These are phyloP conservation scores for Pseudococcus jackbeardsleyi DNA, from an alignment of 2,888 invertebrate genomes.

Conservation along the genomic window DNA sequence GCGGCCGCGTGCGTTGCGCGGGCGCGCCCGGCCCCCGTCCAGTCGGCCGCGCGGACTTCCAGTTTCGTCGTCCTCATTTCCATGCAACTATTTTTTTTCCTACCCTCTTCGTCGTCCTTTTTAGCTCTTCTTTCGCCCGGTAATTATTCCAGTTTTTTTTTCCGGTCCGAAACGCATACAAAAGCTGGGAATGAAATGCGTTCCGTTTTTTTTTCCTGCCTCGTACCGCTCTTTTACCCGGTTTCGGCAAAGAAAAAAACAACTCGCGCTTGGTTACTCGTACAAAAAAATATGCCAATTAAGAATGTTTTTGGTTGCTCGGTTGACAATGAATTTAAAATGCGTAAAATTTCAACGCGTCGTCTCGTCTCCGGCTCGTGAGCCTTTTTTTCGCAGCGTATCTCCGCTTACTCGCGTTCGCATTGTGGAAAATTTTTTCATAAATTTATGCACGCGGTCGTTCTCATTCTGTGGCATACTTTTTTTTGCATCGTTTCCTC, in stretches of 20 bases:
- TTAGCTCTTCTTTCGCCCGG: neutral
- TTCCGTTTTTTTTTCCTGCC: neutral
- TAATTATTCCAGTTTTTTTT: slow-evolving; percentile 43
- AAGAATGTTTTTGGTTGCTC: slow-evolving; percentile 24
- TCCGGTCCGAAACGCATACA: slow-evolving; percentile 21
- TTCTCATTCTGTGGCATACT: too few species aligned
- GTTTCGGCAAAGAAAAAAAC: neutral
- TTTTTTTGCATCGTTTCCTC: too few species aligned
- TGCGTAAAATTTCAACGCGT: slow-evolving; percentile 11
- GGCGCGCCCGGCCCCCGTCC: too few species aligned
- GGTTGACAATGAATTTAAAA: slow-evolving; percentile 39
- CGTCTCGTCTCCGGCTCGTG: too few species aligned
- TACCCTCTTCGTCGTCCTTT: neutral
- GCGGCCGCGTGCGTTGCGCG: neutral
- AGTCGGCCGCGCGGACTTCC: neutral
- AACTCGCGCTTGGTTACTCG: slow-evolving; percentile 4
- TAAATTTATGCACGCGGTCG: too few species aligned
- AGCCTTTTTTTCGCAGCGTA: too few species aligned
- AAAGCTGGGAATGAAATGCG: slow-evolving; percentile 19
- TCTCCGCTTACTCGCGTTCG: too few species aligned
- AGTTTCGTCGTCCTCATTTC: neutral
- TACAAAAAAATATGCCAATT: slow-evolving; percentile 39
- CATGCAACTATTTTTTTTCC: neutral
- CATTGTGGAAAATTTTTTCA: too few species aligned
- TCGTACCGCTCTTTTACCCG: neutral